These are phyloP conservation scores for Pantherophis alleghaniensis DNA, from an alignment of 2,797 vertebrate species.

Conservation along the genomic window DNA sequence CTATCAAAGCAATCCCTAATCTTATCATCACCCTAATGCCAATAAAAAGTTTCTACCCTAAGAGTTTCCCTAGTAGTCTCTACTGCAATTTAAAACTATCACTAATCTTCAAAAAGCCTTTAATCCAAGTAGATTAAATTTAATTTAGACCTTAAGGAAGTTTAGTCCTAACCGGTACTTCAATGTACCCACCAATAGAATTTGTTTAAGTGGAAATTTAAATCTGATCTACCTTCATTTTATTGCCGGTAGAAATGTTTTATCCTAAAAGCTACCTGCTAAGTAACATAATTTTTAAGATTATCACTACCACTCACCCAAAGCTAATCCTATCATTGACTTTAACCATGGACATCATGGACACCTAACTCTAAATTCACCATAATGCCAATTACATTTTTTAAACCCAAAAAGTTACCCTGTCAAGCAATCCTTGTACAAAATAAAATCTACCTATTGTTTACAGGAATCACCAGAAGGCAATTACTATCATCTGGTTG, in stretches of 20 bases:
- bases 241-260: not conserved
- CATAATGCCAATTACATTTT: not conserved
- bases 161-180: not conserved
- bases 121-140: not conserved
- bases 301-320: not conserved
- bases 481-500: not conserved
- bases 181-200: not conserved
- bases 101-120: not conserved
- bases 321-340: not conserved
- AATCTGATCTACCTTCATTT: not conserved
- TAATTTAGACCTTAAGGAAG: not conserved
- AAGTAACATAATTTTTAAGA: not conserved
- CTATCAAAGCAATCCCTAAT: not conserved
- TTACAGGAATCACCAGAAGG: not conserved
- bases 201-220: not conserved
- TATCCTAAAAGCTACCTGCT: not conserved
- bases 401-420: not conserved
- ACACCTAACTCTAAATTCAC: not conserved
- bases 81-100: not conserved
- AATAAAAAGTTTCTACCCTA: not conserved
- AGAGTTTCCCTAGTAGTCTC: not conserved
- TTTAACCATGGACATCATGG: not conserved
- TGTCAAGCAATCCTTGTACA: not conserved
- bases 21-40: not conserved
- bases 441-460: not conserved